Base-by-base conservation (phyloP, 53 echinoderm and acorn worm species). In the Holothuria leucospilota region DNA sequence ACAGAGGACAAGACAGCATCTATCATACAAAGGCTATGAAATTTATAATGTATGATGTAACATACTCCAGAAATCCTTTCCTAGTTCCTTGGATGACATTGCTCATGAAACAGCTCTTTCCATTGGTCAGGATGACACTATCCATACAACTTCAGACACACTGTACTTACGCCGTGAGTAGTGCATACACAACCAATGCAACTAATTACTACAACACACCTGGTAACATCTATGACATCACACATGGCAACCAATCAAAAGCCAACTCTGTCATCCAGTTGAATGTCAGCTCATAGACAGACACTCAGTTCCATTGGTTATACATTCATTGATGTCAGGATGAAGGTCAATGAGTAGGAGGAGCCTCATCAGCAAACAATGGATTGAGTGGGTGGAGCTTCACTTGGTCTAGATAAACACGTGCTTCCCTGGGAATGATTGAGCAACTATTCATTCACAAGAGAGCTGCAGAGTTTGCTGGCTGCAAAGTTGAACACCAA, bases 351-450 rank as follows among this genome's bases (percentile, higher is more conserved):
- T 75, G 75, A 75, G 75, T 75, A 75, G 75, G 75, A 10, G 75
- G 75, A 75, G 75, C 52, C 75, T 75, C 75, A 75, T 75, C 75
- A 75, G 28, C 75, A 75, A 75, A 75, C 75, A 75, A 75, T 75
- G 75, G 75, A 18, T n/a, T 75, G 49, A 52, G 75, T 75, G 75
- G 75, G 75, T 26, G 75, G 75, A 75, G 75, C 51, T 75, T 38
- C 16, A 75, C 13, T 24, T 21, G 41, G 24, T 24, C 49, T 28
- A 20, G 75, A 75, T 75, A 75, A 75, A 75, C 75, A 75, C 52
- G 75, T 61, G 63, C 63, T 81, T 81, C 63, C 63, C 62, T 81
- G 82, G 63, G 63, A 62, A 81, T 81, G 63, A 62, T 61, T 81
- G 62, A 81, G 82, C 82, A 63, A 63, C 25, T 63, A 51, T 81